Conservation (phyloP, 2,797 vertebrate species). For the Rhynchotus rufescens region DNA sequence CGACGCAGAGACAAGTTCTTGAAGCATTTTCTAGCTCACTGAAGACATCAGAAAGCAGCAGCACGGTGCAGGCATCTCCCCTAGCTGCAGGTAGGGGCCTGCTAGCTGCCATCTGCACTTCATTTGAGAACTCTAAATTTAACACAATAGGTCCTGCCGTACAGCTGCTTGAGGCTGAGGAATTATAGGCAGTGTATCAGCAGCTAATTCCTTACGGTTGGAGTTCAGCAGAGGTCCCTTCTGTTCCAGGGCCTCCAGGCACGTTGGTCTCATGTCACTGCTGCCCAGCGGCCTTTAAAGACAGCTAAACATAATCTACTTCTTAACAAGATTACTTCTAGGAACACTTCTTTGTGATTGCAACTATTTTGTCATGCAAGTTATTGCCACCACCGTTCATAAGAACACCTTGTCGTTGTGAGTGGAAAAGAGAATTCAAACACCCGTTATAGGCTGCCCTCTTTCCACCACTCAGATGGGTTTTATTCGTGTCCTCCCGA, state of each 20-base stretch:
- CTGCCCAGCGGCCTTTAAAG: not conserved
- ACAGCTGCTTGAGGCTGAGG: not conserved
- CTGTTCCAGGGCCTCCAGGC: not conserved
- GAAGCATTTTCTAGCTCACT: not conserved
- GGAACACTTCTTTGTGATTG: not conserved
- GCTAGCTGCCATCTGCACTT: not conserved
- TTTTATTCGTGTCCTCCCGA: fast-evolving
- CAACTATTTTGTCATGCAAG: not conserved
- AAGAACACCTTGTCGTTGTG: not conserved
- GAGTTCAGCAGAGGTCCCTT: not conserved
- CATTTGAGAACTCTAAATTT: not conserved
- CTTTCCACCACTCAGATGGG: not conserved
- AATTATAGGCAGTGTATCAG: not conserved
- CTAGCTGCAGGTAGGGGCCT: not conserved
- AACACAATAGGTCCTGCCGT: not conserved
- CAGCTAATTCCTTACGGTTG: not conserved
- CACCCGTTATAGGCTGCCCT: fast-evolving
- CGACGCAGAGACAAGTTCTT: not conserved
- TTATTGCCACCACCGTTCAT: not conserved
- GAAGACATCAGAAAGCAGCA: not conserved
- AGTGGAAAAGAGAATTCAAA: not conserved
- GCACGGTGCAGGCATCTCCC: not conserved
- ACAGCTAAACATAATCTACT: not conserved
- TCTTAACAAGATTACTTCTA: not conserved
- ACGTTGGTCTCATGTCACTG: not conserved